Conservation (phyloP, 2,797 vertebrate species). For the Thaleichthys pacificus region DNA sequence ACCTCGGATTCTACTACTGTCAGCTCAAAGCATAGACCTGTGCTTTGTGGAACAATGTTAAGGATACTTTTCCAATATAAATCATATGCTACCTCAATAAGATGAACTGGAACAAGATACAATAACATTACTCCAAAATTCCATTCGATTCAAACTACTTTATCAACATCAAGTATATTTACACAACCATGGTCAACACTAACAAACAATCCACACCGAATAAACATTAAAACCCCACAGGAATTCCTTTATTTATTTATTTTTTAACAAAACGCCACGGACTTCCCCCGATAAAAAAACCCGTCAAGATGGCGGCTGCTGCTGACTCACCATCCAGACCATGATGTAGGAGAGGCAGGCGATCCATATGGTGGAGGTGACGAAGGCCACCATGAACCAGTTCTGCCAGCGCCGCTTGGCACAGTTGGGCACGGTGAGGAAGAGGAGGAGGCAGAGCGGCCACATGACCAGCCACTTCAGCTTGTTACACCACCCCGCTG, state of each 20-base stretch:
- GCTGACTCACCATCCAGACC: conserved; percentile 93
- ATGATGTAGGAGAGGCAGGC: conserved; percentile 92
- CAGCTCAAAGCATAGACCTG: background rate
- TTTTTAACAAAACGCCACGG: background rate
- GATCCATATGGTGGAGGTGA: conserved; percentile 88
- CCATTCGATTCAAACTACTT: no score
- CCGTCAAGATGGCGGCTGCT: background rate
- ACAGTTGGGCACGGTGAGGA: conserved; percentile 93
- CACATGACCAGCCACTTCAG: conserved; percentile 87
- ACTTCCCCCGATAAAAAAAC: background rate
- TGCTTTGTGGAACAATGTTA: no score
- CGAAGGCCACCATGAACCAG: conserved; percentile 92
- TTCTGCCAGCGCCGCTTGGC: conserved; percentile 87
- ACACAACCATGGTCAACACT: no score
- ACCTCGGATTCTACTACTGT: background rate
- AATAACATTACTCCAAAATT: no score
- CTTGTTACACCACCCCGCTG: conserved; percentile 82
- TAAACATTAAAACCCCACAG: background rate
- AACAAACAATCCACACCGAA: background rate
- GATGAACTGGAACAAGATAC: no score
- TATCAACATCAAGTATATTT: no score
- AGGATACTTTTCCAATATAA: no score
- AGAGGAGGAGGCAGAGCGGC: conserved; percentile 88
- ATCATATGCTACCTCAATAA: no score
- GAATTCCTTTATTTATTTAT: no score